Evolutionary conservation across 2,888 invertebrate species (phyloP).

Genomic region (Ophraella communa): DNA sequence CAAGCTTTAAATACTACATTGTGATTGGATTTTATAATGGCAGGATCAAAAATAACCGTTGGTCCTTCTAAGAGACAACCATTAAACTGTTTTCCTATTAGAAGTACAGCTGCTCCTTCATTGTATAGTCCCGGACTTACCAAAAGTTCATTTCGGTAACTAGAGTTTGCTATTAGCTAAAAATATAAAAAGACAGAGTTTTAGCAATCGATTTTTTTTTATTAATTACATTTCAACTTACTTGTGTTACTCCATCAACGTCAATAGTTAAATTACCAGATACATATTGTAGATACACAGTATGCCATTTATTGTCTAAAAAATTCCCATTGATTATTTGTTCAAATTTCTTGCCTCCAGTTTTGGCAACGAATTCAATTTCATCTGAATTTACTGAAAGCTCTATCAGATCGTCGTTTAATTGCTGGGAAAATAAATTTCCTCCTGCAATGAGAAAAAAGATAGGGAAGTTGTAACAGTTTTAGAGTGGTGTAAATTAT

Average conservation of each 20-base stretch:
- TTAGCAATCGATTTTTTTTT: too few species aligned
- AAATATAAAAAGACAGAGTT: background rate
- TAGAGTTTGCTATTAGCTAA: slow-evolving; percentile 78
- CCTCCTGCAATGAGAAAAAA: slow-evolving; percentile 64
- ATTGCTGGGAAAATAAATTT: slow-evolving; percentile 73
- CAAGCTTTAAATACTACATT: slow-evolving; percentile 79
- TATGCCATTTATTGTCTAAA: slow-evolving; percentile 84
- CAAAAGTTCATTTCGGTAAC: slow-evolving; percentile 77
- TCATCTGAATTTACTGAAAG: slow-evolving; percentile 59
- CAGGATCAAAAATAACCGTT: slow-evolving; percentile 77
- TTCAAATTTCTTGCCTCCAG: slow-evolving; percentile 62
- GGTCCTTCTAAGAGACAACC: slow-evolving; percentile 88
- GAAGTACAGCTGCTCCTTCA: slow-evolving; percentile 74
- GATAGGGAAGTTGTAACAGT: too few species aligned
- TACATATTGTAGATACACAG: slow-evolving; percentile 70
- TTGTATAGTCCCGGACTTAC: slow-evolving; percentile 75
- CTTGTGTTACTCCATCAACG: slow-evolving; percentile 64
- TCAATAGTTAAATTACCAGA: slow-evolving; percentile 66
- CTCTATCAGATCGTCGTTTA: slow-evolving; percentile 62
- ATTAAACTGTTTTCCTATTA: slow-evolving; percentile 81
- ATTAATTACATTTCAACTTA: slow-evolving; percentile 60
- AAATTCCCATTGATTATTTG: slow-evolving; percentile 72
- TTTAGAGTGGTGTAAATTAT: too few species aligned
- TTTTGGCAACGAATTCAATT: slow-evolving; percentile 61
- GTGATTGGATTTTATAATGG: slow-evolving; percentile 65